Evolutionary conservation across 2,888 invertebrate genomes (phyloP).

Genomic region (Xylota segnis): DNA sequence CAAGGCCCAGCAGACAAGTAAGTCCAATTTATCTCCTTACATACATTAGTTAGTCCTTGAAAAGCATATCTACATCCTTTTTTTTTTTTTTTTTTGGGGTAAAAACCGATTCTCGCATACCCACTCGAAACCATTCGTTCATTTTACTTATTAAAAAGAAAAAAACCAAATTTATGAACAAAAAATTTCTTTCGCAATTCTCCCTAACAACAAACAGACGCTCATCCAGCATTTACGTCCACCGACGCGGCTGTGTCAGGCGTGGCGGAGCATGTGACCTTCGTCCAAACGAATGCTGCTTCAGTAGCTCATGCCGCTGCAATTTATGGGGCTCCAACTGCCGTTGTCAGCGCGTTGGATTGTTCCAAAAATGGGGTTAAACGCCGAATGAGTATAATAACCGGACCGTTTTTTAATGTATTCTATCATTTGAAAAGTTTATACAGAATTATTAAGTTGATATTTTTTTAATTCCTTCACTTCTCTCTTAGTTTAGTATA

Average conservation of each 20-base stretch:
- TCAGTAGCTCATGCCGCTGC: slow-evolving; percentile 75
- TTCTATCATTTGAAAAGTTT: slow-evolving; percentile 8
- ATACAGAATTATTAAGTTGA: background rate
- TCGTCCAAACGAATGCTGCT: slow-evolving; percentile 74
- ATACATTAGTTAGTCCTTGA: too few relatives aligned
- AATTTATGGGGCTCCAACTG: slow-evolving; percentile 77
- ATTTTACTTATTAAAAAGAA: too few relatives aligned
- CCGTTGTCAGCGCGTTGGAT: slow-evolving; percentile 76
- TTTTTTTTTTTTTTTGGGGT: too few relatives aligned
- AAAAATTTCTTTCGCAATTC: too few relatives aligned
- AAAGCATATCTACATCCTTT: too few relatives aligned
- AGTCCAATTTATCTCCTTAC: too few relatives aligned
- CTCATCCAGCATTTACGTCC: slow-evolving; percentile 51
- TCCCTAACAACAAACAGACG: slow-evolving; percentile 41
- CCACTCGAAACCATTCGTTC: too few relatives aligned
- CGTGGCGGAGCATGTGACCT: slow-evolving; percentile 75
- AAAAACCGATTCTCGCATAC: too few relatives aligned
- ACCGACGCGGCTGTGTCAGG: slow-evolving; percentile 67
- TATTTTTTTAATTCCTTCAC: background rate
- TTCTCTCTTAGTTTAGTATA: background rate
- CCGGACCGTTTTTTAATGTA: slow-evolving; percentile 14
- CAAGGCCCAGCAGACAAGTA: background rate
- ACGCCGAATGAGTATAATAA: slow-evolving; percentile 8
- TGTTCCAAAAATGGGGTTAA: slow-evolving; percentile 78
- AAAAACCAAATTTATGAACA: too few relatives aligned